Evolutionary conservation across 1,140 invertebrate species (phyloP), one percentile per base, ranked within the genome.

Genomic region (Zaprionus capensis): DNA sequence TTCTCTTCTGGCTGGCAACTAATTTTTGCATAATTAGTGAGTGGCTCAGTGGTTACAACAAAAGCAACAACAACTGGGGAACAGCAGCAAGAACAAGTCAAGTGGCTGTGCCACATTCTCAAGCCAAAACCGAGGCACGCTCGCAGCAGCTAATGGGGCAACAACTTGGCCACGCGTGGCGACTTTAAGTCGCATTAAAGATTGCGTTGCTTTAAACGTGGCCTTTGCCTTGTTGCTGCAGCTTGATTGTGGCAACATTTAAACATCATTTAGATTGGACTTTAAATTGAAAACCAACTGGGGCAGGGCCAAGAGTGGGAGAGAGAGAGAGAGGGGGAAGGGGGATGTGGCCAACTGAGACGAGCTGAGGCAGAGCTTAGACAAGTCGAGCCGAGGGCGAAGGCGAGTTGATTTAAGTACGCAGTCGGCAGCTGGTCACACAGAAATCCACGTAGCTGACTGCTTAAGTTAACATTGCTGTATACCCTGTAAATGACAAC

Each of bases 21-120:
- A 76, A 76, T 76, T 57, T 78, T 80, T 87, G 83, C 83, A 87
- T 87, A 87, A 87, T 87, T 87, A 87, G 83, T 88, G 81, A 87
- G 83, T 88, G 84, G 82, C 82, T 84, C 75, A 81, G 82, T 85
- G 81, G 81, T 65, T 69, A 67, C 69, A 76, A 31, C 79, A 55
- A 24, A 57, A 44, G 22, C 24, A 82, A 67, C 61, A 63, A 7
- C 28, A 31, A 78, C 74, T 66, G 41, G 15, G 15, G 15, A 38
- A 20, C 64, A 70, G 20, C 15, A 64, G 73, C 59, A 41, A 68
- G 62, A 83, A 62, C 77, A 82, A 86, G 83, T 86, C 83, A 87
- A 87, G 83, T 87, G 78, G 81, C 81, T 88, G 84, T 87, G 84
- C 83, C 83, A 87, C 81, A 80, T 87, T 88, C 83, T 84, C 74